Conservation (phyloP, 2,113 vertebrate genomes). For the Chaetodon trifascialis region DNA sequence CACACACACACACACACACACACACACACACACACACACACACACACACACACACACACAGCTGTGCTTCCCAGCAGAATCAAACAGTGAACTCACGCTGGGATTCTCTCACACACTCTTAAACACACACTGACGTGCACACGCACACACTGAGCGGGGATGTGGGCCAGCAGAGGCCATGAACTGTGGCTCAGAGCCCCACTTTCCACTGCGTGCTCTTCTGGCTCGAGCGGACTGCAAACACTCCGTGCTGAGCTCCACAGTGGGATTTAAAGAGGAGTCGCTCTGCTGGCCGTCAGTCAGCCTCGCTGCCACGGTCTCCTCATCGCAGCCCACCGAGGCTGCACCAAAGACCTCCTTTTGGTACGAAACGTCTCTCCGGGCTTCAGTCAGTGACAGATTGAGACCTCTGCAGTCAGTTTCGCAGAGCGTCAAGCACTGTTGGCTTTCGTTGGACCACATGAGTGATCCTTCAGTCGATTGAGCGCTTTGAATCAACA, state of each 20-base stretch:
- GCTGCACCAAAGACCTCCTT: neutral
- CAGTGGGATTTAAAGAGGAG: slow-evolving; percentile 10
- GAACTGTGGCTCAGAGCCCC: slow-evolving; percentile 27
- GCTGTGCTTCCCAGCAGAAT: slow-evolving; percentile 8
- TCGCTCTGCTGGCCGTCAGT: neutral
- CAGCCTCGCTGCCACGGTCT: neutral
- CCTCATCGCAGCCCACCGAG: neutral
- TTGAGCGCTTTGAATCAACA: too few relatives aligned
- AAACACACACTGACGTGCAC: neutral
- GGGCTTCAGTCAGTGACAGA: neutral
- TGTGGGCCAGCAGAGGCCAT: neutral
- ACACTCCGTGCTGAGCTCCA: neutral
- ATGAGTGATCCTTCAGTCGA: neutral
- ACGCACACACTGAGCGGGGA: neutral
- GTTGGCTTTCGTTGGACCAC: neutral
- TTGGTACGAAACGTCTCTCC: neutral
- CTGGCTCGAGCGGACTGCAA: slow-evolving; percentile 3
- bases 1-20: neutral
- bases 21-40: neutral
- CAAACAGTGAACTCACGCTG: neutral
- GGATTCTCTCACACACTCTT: neutral
- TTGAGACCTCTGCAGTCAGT: neutral
- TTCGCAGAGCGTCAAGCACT: too few relatives aligned
- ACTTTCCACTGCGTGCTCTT: slow-evolving; percentile 13
- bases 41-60: neutral